phyloP scores from a whole-genome alignment of 2,797 vertebrate genomes.

The Platalea minor region DNA sequence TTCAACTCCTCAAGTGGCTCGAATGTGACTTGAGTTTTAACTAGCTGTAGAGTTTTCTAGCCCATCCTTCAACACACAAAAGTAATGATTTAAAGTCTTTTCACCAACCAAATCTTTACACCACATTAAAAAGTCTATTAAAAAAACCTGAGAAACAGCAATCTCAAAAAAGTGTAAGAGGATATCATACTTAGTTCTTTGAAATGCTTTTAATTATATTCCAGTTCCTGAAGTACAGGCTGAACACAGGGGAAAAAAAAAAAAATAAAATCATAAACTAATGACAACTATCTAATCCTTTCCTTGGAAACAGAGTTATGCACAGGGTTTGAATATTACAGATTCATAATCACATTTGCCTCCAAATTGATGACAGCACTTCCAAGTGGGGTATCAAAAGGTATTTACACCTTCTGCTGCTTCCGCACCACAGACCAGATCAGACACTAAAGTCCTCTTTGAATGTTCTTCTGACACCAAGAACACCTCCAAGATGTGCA shows the following conservation, averaged over 20 bases:
- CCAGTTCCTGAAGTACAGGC: neutral
- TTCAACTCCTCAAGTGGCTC: neutral
- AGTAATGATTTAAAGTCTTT: neutral
- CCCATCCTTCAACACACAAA: neutral
- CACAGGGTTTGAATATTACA: neutral
- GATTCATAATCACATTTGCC: neutral
- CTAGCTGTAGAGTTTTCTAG: neutral
- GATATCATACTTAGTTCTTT: neutral
- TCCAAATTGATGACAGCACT: neutral
- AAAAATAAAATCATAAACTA: neutral
- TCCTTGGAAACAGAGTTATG: neutral
- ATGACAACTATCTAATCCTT: neutral
- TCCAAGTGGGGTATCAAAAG: neutral
- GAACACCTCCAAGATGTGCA: neutral
- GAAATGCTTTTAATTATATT: neutral
- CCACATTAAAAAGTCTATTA: neutral
- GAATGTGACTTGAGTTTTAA: neutral
- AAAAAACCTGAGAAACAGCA: neutral
- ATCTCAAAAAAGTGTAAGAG: neutral
- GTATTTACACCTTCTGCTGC: neutral
- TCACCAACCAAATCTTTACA: neutral
- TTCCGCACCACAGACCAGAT: neutral
- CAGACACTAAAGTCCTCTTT: neutral
- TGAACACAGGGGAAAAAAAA: neutral
- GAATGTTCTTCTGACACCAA: neutral